Evolutionary conservation across 1,140 invertebrate genomes (phyloP).

Genomic region (Trichomalopsis sarcophagae): DNA sequence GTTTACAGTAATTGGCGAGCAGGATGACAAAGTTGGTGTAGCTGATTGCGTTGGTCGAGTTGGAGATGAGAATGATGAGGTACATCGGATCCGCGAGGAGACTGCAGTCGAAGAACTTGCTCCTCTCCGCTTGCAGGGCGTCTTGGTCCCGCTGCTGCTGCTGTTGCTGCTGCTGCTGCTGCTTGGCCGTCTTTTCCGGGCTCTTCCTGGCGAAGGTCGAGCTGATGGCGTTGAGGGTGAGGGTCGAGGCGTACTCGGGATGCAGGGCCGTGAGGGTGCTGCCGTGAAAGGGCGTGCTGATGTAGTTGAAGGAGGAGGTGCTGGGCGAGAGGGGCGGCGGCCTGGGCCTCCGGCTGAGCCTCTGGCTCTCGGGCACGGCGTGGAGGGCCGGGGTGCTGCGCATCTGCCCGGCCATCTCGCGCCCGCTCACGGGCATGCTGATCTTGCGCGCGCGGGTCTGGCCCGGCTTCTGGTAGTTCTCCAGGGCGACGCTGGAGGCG

Average conservation of each 20-base stretch:
- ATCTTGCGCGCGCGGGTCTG: constrained; percentile 75
- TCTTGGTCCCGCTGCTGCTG: constrained; percentile 68
- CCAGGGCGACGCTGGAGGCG: constrained; percentile 76
- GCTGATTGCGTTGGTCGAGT: constrained; percentile 88
- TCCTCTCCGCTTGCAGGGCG: constrained; percentile 57
- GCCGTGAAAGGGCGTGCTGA: constrained; percentile 88
- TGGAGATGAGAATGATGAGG: constrained; percentile 87
- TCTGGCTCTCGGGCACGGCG: constrained; percentile 73
- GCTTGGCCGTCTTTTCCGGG: constrained; percentile 60
- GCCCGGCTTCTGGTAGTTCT: constrained; percentile 73
- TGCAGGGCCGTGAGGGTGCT: constrained; percentile 86
- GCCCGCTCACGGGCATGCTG: constrained; percentile 72
- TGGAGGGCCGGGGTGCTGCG: constrained; percentile 78
- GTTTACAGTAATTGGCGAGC: constrained; percentile 83
- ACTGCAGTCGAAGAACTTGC: constrained; percentile 85
- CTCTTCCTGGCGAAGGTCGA: constrained; percentile 73
- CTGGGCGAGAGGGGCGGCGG: constrained; percentile 81
- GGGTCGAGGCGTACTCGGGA: constrained; percentile 85
- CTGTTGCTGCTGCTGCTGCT: constrained; percentile 69
- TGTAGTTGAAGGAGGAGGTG: constrained; percentile 87
- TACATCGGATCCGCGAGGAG: constrained; percentile 87
- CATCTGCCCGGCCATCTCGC: constrained; percentile 75
- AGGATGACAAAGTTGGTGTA: constrained; percentile 91
- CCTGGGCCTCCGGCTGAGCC: constrained; percentile 62
- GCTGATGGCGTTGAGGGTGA: constrained; percentile 82